phyloP scores from a whole-genome alignment of 2,797 vertebrate genomes.

The Pantherophis vulpinus region DNA sequence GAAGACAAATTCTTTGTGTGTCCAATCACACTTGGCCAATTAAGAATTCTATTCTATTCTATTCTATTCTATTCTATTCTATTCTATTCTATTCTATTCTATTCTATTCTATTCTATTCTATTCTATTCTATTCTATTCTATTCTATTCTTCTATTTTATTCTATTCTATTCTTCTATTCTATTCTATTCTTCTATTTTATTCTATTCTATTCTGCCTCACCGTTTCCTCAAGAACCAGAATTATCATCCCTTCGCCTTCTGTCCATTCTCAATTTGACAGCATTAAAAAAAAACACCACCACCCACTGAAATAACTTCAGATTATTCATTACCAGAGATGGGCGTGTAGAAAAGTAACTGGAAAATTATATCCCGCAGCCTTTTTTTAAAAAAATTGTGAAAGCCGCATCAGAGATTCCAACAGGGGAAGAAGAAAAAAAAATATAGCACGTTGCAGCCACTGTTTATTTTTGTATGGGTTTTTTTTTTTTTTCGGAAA shows the following conservation, averaged over 20 bases:
- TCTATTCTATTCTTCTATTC: too few species aligned
- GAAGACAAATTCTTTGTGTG: too few species aligned
- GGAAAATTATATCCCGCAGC: not conserved
- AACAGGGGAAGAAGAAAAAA: accelerated
- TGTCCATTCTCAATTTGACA: not conserved
- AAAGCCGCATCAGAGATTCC: not conserved
- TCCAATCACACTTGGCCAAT: too few species aligned
- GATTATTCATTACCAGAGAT: not conserved
- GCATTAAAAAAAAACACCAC: not conserved
- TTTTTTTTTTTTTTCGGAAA: not conserved
- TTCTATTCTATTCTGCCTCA: not conserved
- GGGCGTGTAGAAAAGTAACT: not conserved
- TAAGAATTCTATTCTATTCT: too few species aligned
- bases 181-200: too few species aligned
- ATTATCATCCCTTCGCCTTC: not conserved
- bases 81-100: too few species aligned
- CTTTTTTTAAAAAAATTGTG: not conserved
- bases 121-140: too few species aligned
- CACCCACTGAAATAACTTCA: not conserved
- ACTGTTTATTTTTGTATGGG: not conserved
- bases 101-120: too few species aligned
- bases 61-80: too few species aligned
- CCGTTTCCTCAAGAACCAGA: not conserved
- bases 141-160: too few species aligned
- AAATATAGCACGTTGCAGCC: not conserved